A percentile compares a stretch with the other conserved stretches of the same genome.
Evolutionary conservation across 2,113 vertebrate genomes (phyloP).

Genomic region (Heteronetta atricapilla): DNA sequence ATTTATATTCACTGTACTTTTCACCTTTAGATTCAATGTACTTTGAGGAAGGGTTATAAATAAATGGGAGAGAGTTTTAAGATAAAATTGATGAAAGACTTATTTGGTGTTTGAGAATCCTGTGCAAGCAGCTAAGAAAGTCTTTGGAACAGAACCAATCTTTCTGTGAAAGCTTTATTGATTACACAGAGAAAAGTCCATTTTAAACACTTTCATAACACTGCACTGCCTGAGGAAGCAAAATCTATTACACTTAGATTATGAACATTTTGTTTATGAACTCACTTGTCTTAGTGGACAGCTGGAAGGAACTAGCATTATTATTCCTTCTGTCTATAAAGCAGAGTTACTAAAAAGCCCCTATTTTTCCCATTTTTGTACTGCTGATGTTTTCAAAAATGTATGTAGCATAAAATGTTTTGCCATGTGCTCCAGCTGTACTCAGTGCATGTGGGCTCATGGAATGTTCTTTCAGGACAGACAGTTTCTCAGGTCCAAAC

Average conservation of each 20-base stretch:
- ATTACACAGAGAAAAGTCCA: slow-evolving; percentile 57
- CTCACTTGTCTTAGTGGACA: slow-evolving; percentile 24
- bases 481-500: background rate
- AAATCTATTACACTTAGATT: slow-evolving; percentile 64
- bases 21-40: background rate
- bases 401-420: background rate
- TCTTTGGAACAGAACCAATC: slow-evolving; percentile 37
- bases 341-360: background rate
- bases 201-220: slow-evolving; percentile 57
- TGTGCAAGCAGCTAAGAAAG: background rate
- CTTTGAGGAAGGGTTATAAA: background rate
- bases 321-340: slow-evolving; percentile 37
- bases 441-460: background rate
- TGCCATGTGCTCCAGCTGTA: background rate
- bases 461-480: background rate
- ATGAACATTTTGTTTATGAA: slow-evolving; percentile 65
- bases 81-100: background rate
- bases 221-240: slow-evolving; percentile 45
- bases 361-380: background rate
- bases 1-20: background rate
- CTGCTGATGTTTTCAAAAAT: background rate
- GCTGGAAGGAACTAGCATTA: slow-evolving; percentile 11
- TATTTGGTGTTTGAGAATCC: slow-evolving; percentile 1
- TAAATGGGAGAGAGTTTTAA: background rate
- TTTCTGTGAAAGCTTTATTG: slow-evolving; percentile 52